Base-by-base conservation (phyloP, 2,888 invertebrate genomes). In the Drosophila rubida region DNA sequence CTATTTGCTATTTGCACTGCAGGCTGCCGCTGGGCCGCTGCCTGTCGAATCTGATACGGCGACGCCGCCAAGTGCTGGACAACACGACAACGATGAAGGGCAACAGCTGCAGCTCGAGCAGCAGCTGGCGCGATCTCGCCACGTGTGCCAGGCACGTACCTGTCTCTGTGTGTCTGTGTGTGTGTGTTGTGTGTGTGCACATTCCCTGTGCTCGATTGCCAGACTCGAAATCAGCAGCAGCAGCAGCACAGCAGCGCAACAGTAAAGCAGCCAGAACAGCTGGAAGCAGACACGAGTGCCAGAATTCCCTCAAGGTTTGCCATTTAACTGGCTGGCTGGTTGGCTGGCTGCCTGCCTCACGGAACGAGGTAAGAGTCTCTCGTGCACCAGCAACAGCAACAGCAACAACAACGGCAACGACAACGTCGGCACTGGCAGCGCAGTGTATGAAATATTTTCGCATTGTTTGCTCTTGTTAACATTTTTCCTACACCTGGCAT, bases 401-500 rank as follows among this genome's bases (percentile, higher is more conserved):
- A 27, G 4, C 27, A 8, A 27, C 27, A 27, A 8, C 27, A 8
- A 27, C 27, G 5, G 4, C 27, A 27, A 8, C 27, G 5, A 27
- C 27, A 27, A 27, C 27, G 27, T 3, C 2, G 19, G 19, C 19
- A 19, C 37, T 42, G 41, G 35, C 45, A 45, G 46, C 42, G 49
- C 46, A 80, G 64, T 80, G 61, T 80, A 77, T 79, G 65, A 78
- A 74, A 78, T 78, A 78, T 76, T 75, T 81, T 74, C 74, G 68
- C 81, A 73, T 80, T 81, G 71, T 73, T 72, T 77, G 72, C 78
- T 76, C 63, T 78, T 78, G 79, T 66, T 66, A 83, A 83, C 72
- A 79, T 79, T 81, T 75, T 80, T 64, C 45, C 67, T 74, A 80
- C 70, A 71, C 70, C 78, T 78, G 83, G 64, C 71, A 54, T 5